Percentiles rank a stretch among this genome's conserved stretches.
Evolutionary conservation across 2,888 invertebrate species (phyloP).

Genomic region (Sphecodes monilicornis): DNA sequence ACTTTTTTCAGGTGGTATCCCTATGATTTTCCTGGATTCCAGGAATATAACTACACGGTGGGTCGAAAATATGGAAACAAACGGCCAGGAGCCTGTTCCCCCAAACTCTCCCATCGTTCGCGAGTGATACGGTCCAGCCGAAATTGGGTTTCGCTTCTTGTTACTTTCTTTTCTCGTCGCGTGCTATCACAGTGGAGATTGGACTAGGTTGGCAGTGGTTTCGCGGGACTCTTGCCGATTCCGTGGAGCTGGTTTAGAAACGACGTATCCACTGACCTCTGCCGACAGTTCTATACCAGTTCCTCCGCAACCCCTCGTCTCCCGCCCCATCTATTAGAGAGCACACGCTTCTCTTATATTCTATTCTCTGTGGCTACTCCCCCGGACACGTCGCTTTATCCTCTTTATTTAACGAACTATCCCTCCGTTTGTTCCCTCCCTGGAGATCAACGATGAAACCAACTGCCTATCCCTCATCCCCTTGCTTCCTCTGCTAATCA

Average conservation of each 20-base stretch:
- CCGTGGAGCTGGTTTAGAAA: slow-evolving; percentile 25
- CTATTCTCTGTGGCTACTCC: background rate
- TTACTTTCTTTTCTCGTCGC: slow-evolving; percentile 49
- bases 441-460: background rate
- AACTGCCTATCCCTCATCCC: background rate
- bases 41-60: background rate
- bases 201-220: slow-evolving; percentile 44
- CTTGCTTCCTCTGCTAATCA: slow-evolving; percentile 39
- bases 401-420: slow-evolving; percentile 13
- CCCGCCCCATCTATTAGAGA: slow-evolving; percentile 1
- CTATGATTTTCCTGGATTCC: background rate
- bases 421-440: background rate
- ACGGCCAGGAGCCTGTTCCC: slow-evolving; percentile 29
- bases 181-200: slow-evolving; percentile 44
- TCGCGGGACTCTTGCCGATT: slow-evolving; percentile 64
- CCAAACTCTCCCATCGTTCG: background rate
- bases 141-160: slow-evolving; percentile 65
- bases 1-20: background rate
- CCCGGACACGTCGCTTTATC: background rate
- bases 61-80: slow-evolving; percentile 51
- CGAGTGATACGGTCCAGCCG: slow-evolving; percentile 20
- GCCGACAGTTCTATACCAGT: slow-evolving; percentile 39
- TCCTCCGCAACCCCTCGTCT: slow-evolving; percentile 7
- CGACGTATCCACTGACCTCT: slow-evolving; percentile 46
- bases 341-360: slow-evolving; percentile 26